Base-by-base conservation (phyloP, 2,797 vertebrate genomes). In the Hapalemur alaotrensis region DNA sequence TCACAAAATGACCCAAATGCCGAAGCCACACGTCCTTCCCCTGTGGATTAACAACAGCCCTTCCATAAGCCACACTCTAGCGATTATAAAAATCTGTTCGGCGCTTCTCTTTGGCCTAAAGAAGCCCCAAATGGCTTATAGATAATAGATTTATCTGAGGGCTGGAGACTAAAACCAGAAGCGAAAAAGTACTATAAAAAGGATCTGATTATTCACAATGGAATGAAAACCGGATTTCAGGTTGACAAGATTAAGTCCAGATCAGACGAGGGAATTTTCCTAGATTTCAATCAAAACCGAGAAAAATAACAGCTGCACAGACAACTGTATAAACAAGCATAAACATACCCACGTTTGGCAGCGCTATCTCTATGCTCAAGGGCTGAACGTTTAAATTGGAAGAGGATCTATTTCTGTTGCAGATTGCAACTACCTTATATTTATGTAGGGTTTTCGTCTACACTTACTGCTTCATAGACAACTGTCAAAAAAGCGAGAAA, bases 201-300 rank as follows among this genome's bases (percentile, higher is more conserved):
- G 67, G 52, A 72, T 63, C 61, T 48, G 25, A 72, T 76, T 84
- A 63, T 48, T 81, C 25, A 69, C 52, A 91, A 83, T 43, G 43
- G 59, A 92, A 81, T 67, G 20, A 41, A 93, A 95, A 85, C 61
- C 0, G 2, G 89, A 95, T 86, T 93, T 95, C 32, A 79, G 54
- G 73, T 81, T 95, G 95, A 92, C 25, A 89, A 92, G 41, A 94
- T 79, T 76, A 76, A 88, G 81, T 83, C 67, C 86, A 80, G 78
- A 84, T 95, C 30, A 48, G 83, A 70, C 41, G 73, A 80, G 3
- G 81, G 54, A 89, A 86, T 63, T 92, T 93, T 63, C 90, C 57
- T 82, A 95, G 90, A 65, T 78, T 94, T 80, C 95, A 78, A 79
- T 95, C 25, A 69, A 92, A 63, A 86, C 52, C 1, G 23, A 86